A percentile compares a stretch with the other conserved stretches of the same genome.
phyloP scores from a whole-genome alignment of 2,113 vertebrate species.

The Sminthopsis crassicaudata region DNA sequence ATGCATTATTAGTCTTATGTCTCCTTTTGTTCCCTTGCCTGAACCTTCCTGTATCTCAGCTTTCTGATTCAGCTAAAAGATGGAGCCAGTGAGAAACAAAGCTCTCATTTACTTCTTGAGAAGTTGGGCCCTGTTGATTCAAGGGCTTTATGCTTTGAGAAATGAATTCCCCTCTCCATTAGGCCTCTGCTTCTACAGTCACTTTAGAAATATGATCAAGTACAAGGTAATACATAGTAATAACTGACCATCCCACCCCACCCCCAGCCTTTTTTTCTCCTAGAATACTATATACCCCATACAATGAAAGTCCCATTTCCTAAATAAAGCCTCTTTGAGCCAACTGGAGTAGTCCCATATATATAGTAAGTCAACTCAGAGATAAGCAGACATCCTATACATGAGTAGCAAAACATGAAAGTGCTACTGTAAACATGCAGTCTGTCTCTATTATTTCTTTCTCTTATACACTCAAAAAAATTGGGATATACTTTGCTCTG shows the following conservation, averaged over 20 bases:
- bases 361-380: background rate
- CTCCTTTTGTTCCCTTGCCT: background rate
- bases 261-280: background rate
- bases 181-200: background rate
- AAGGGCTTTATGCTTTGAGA: slow-evolving; percentile 38
- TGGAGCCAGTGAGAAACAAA: background rate
- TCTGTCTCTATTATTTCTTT: background rate
- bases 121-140: background rate
- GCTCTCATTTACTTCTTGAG: slow-evolving; percentile 1
- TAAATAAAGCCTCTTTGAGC: background rate
- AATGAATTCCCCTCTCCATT: slow-evolving; percentile 7
- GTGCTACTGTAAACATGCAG: background rate
- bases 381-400: background rate
- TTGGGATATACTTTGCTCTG: background rate
- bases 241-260: background rate
- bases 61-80: slow-evolving; percentile 39
- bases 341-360: background rate
- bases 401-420: background rate
- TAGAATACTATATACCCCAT: fast-evolving
- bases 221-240: background rate
- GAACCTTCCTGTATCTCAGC: background rate
- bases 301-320: background rate
- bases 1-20: background rate
- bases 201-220: background rate
- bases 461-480: background rate